Evolutionary conservation across 1,140 invertebrate species (phyloP).

Genomic region (Aradophagus sp.): DNA sequence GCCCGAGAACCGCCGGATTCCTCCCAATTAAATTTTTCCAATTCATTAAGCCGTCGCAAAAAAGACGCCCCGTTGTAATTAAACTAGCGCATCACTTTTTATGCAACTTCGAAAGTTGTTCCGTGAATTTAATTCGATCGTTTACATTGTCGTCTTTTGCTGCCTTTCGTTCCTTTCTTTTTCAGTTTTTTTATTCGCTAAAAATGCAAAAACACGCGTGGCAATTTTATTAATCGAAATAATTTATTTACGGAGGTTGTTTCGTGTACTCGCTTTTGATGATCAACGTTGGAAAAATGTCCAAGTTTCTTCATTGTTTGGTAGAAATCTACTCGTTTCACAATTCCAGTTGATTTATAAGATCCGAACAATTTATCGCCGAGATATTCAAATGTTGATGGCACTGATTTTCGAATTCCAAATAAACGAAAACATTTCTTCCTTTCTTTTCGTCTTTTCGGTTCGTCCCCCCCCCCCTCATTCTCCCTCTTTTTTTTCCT

Average conservation of each 20-base stretch:
- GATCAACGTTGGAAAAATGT: too few relatives aligned
- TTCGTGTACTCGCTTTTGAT: neutral
- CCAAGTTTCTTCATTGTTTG: constrained; percentile 6
- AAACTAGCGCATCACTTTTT: constrained; percentile 19
- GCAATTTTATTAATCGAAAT: too few relatives aligned
- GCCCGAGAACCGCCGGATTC: constrained; percentile 4
- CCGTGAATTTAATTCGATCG: constrained; percentile 12
- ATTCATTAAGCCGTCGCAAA: constrained; percentile 20
- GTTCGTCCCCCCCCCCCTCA: too few relatives aligned
- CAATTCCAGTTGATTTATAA: constrained; percentile 24
- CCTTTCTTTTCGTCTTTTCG: too few relatives aligned
- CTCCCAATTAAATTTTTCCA: constrained; percentile 40
- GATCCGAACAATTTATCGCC: constrained; percentile 23
- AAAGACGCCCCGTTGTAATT: constrained; percentile 24
- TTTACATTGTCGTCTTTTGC: constrained; percentile 17
- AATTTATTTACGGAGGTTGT: neutral
- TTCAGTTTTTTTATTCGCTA: too few relatives aligned
- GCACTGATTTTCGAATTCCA: constrained; percentile 28
- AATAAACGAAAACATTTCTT: constrained; percentile 22
- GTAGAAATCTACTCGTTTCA: constrained; percentile 3
- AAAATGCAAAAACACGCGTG: too few relatives aligned
- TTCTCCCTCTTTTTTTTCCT: too few relatives aligned
- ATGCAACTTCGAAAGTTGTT: constrained; percentile 29
- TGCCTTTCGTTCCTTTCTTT: constrained; percentile 2
- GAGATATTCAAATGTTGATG: constrained; percentile 30